Conservation (phyloP, 2,888 invertebrate species). For the Ophonus ardosiacus region DNA sequence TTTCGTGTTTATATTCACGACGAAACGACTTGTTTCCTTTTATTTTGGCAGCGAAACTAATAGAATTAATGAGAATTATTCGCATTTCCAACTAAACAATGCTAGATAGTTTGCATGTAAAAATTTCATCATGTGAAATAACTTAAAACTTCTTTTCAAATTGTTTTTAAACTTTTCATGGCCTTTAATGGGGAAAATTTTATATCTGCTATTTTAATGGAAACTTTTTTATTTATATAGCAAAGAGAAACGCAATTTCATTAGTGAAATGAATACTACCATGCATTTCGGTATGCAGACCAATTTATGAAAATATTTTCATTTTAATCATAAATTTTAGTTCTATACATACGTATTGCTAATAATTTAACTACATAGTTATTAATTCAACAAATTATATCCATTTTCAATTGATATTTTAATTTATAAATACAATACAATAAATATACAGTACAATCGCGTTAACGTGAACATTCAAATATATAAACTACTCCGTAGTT, state of each 20-base stretch:
- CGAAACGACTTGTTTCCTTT: conserved; percentile 50
- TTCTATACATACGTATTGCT: neutral
- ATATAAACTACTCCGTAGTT: no score
- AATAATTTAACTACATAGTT: conserved; percentile 33
- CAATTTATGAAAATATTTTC: conserved; percentile 24
- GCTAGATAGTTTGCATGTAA: conserved; percentile 50
- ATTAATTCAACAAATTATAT: conserved; percentile 14
- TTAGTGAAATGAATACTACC: conserved; percentile 2
- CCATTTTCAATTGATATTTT: conserved; percentile 35
- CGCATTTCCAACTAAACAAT: conserved; percentile 50
- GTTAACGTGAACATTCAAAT: no score
- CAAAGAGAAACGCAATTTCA: neutral
- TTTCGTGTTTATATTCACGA: conserved; percentile 42
- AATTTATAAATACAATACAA: conserved; percentile 7
- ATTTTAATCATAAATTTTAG: neutral
- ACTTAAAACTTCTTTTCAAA: conserved; percentile 40
- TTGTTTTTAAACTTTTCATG: conserved; percentile 37
- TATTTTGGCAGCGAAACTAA: conserved; percentile 56
- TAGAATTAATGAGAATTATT: conserved; percentile 60
- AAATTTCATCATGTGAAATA: conserved; percentile 56
- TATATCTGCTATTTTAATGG: conserved; percentile 9
- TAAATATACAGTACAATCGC: no score
- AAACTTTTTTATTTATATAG: neutral
- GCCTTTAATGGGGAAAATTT: conserved; percentile 4
- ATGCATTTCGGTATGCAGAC: neutral